phyloP scores from a whole-genome alignment of 2,113 vertebrate species.

The Pogona vitticeps region DNA sequence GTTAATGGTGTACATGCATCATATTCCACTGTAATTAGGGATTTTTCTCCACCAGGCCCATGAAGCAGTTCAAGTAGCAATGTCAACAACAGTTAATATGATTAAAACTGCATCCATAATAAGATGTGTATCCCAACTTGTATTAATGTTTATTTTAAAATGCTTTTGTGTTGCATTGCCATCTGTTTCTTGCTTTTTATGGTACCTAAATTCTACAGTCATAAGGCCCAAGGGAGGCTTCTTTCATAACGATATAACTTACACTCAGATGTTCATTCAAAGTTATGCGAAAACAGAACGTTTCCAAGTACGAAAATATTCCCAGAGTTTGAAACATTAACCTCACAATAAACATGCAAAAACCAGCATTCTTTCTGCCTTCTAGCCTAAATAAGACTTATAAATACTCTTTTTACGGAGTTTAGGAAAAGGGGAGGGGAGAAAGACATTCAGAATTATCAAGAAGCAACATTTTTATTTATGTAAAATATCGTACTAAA shows the following conservation, averaged over 20 bases:
- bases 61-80: constrained; percentile 69
- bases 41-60: constrained; percentile 55
- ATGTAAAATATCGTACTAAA: constrained; percentile 52
- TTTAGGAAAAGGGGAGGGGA: constrained; percentile 19
- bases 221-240: constrained; percentile 66
- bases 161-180: constrained; percentile 66
- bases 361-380: constrained; percentile 20
- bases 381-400: constrained; percentile 39
- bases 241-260: constrained; percentile 64
- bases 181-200: constrained; percentile 74
- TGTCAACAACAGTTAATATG: constrained; percentile 75
- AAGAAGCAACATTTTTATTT: constrained; percentile 58
- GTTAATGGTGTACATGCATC: constrained; percentile 67
- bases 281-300: constrained; percentile 66
- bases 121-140: constrained; percentile 71
- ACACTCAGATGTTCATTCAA: constrained; percentile 60
- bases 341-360: constrained; percentile 28
- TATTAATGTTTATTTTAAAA: constrained; percentile 81
- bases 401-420: constrained; percentile 32
- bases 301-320: constrained; percentile 56
- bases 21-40: constrained; percentile 63
- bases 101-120: constrained; percentile 76
- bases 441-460: constrained; percentile 38
- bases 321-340: constrained; percentile 56
- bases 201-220: constrained; percentile 64